Base-by-base conservation (phyloP, 2,797 vertebrate genomes). In the Rhinatrema bivittatum region DNA sequence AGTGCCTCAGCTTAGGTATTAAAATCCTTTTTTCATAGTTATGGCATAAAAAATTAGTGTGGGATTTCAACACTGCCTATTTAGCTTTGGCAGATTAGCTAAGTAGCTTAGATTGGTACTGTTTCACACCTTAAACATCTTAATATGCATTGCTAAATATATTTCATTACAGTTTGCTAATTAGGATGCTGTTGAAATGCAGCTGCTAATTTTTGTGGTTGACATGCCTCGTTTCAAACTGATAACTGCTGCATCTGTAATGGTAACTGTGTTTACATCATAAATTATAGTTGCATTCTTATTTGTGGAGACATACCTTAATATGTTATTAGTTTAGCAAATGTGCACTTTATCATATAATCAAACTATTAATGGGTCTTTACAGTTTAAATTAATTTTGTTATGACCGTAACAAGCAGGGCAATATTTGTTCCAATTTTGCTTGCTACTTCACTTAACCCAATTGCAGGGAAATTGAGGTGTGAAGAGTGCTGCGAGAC, bases 61-160 rank as follows among this genome's bases (percentile, higher is more conserved):
- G 25, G 8, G 3, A 53, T 63, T 13, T 50, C 46, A 60, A 21
- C 48, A 40, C 36, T 65, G 36, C 47, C 41, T 50, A 48, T 68
- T 69, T 72, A 64, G 37, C 46, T 62, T 52, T 55, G 65, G 48
- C 56, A 70, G 64, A 66, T 75, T 63, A 59, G 23, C 50, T 61
- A 54, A 60, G 43, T 62, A 62, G 29, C 42, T 67, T 67, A 54
- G 47, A 60, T 71, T 70, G 60, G 42, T 70, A 66, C 41, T 60
- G 56, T 68, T 70, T 72, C 52, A 53, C 58, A 70, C 66, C 29
- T 69, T 70, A 51, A 46, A 60, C 38, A 33, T 58, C 50, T 56
- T 75, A 70, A 60, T 73, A 63, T 69, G 48, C 66, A 53, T 70
- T 68, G 53, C 60, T 72, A 72, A 74, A 63, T 66, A 36, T 65